Percentiles rank a stretch among this genome's conserved stretches.
phyloP scores from a whole-genome alignment of 2,888 invertebrate species.

The Apotomis betuletana region DNA sequence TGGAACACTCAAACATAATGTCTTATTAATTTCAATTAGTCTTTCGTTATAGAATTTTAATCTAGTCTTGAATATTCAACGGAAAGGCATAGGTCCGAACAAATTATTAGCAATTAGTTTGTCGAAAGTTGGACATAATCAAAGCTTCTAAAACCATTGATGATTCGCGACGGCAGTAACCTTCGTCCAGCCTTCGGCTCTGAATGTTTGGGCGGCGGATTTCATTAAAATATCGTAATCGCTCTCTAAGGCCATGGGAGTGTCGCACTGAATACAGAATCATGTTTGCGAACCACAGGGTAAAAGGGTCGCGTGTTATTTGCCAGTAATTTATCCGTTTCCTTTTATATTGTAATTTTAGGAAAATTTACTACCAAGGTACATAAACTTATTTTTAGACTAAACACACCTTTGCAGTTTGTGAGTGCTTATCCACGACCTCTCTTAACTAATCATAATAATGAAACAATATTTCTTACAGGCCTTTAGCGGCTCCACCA shows the following conservation, averaged over 20 bases:
- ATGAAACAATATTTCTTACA: no score
- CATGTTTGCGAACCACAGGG: slow-evolving; percentile 46
- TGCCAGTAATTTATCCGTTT: slow-evolving; percentile 7
- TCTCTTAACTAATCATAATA: no score
- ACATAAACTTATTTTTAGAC: no score
- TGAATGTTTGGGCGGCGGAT: slow-evolving; percentile 58
- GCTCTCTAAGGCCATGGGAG: slow-evolving; percentile 60
- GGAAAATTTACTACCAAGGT: not conserved
- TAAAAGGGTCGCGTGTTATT: slow-evolving; percentile 21
- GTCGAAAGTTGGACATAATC: not conserved
- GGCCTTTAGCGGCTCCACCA: no score
- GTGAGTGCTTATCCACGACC: no score
- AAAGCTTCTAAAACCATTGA: not conserved
- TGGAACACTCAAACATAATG: no score
- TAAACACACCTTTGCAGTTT: no score
- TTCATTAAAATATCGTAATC: slow-evolving; percentile 60
- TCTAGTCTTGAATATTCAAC: no score
- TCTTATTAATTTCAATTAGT: no score
- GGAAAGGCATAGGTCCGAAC: no score
- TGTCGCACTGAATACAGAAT: slow-evolving; percentile 60
- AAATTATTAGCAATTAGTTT: not conserved
- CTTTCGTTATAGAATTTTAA: no score
- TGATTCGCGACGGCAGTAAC: not conserved
- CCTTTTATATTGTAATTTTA: not conserved
- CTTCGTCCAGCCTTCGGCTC: slow-evolving; percentile 38